phyloP scores from a whole-genome alignment of 2,888 invertebrate genomes.

The Chromoteleia sp. region DNA sequence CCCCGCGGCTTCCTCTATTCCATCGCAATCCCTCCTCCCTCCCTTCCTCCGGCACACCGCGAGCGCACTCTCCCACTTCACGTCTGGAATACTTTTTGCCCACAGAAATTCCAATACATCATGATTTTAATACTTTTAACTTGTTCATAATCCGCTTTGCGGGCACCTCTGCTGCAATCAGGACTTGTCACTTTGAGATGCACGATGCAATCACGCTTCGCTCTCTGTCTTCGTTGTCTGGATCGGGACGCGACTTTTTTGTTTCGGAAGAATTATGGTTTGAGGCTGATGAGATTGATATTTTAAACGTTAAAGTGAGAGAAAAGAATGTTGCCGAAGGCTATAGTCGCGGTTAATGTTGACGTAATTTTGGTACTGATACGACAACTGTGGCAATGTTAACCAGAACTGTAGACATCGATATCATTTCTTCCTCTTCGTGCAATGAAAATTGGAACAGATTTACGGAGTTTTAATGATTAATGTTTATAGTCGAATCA shows the following conservation, averaged over 20 bases:
- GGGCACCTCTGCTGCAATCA: conserved; percentile 54
- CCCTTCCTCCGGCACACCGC: conserved; percentile 31
- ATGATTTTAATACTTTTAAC: conserved; percentile 84
- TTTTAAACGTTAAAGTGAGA: too few relatives aligned
- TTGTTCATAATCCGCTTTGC: conserved; percentile 82
- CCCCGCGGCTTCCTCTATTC: conserved; percentile 54
- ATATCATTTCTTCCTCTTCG: too few relatives aligned
- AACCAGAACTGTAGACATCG: too few relatives aligned
- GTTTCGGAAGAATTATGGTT: too few relatives aligned
- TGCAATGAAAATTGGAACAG: too few relatives aligned
- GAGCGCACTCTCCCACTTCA: conserved; percentile 56
- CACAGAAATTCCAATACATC: conserved; percentile 78
- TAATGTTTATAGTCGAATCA: too few relatives aligned
- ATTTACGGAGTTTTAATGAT: too few relatives aligned
- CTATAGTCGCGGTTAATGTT: too few relatives aligned
- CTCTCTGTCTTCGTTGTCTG: conserved; percentile 1
- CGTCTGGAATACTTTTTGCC: conserved; percentile 64
- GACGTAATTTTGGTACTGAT: too few relatives aligned
- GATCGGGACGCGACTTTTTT: neutral
- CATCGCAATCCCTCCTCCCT: conserved; percentile 38
- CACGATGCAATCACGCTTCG: conserved; percentile 39
- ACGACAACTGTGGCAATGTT: too few relatives aligned
- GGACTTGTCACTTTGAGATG: conserved; percentile 63
- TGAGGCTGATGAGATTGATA: too few relatives aligned
- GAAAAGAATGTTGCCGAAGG: too few relatives aligned